Conservation (phyloP, 2,113 vertebrate genomes). For the Mesocricetus auratus region DNA sequence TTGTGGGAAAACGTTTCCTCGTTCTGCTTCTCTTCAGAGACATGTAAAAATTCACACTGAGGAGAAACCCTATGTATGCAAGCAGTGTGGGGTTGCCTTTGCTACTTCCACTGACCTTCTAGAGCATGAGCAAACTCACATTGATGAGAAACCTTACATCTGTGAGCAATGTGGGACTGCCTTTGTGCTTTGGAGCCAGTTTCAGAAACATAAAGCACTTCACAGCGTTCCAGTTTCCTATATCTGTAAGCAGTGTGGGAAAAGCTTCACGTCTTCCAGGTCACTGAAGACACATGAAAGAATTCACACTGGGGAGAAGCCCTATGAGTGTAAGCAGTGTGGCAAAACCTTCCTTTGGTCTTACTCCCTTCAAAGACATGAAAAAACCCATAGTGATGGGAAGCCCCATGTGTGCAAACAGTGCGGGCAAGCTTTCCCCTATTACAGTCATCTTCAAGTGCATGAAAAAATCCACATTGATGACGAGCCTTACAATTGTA, state of each 20-base stretch:
- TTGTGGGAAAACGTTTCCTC: conserved; percentile 13
- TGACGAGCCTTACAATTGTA: background rate
- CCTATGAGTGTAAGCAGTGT: conserved; percentile 2
- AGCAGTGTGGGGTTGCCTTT: background rate
- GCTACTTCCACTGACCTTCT: background rate
- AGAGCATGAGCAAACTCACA: background rate
- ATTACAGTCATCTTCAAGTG: background rate
- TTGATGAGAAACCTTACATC: background rate
- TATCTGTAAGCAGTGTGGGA: conserved; percentile 1
- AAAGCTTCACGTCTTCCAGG: background rate
- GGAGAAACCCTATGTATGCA: background rate
- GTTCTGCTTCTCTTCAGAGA: background rate
- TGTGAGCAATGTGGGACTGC: background rate
- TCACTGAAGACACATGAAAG: background rate
- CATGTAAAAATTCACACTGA: background rate
- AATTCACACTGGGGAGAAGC: background rate
- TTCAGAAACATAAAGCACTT: background rate
- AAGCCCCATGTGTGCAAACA: background rate
- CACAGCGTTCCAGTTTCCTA: background rate
- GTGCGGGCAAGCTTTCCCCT: background rate
- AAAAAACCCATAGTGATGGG: background rate
- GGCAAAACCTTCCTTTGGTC: background rate
- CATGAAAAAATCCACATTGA: background rate
- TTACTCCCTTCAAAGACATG: background rate
- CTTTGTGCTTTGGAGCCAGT: background rate